Conservation (phyloP, 2,888 invertebrate genomes). For the Pterobdella sp. region DNA sequence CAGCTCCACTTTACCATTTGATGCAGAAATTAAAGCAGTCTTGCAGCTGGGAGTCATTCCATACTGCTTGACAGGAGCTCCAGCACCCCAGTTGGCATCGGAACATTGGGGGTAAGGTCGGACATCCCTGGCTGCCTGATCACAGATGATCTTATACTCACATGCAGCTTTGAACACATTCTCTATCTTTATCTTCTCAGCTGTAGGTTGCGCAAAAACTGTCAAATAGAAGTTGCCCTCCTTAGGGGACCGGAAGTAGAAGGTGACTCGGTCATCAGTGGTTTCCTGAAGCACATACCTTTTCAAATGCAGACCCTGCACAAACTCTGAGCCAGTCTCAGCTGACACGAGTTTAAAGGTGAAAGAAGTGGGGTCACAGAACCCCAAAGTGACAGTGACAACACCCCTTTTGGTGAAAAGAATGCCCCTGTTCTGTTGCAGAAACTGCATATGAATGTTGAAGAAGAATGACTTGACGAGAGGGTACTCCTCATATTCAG, state of each 20-base stretch:
- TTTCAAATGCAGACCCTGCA: slow-evolving; percentile 45
- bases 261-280: slow-evolving; percentile 46
- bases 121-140: slow-evolving; percentile 45
- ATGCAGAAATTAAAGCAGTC: slow-evolving; percentile 42
- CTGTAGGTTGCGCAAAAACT: slow-evolving; percentile 48
- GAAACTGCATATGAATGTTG: slow-evolving; percentile 48
- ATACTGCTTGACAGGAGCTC: slow-evolving; percentile 48
- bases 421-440: slow-evolving; percentile 42
- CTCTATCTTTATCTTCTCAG: slow-evolving; percentile 47
- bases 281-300: slow-evolving; percentile 49
- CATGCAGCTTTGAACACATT: slow-evolving; percentile 51
- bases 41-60: slow-evolving; percentile 46
- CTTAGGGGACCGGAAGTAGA: slow-evolving; percentile 46
- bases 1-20: slow-evolving; percentile 43
- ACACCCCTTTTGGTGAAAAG: slow-evolving; percentile 47
- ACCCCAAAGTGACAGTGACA: slow-evolving; percentile 48
- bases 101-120: slow-evolving; percentile 48
- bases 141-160: slow-evolving; percentile 50
- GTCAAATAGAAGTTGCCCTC: slow-evolving; percentile 50
- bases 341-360: slow-evolving; percentile 49
- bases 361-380: slow-evolving; percentile 49
- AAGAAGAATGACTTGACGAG: slow-evolving; percentile 52
- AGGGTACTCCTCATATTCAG: slow-evolving; percentile 50
- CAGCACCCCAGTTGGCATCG: slow-evolving; percentile 50
- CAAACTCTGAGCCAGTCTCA: slow-evolving; percentile 45